Evolutionary conservation across 2,797 vertebrate genomes (phyloP), one percentile per base, ranked within the genome.

Genomic region (Muraenolepis orangiensis): DNA sequence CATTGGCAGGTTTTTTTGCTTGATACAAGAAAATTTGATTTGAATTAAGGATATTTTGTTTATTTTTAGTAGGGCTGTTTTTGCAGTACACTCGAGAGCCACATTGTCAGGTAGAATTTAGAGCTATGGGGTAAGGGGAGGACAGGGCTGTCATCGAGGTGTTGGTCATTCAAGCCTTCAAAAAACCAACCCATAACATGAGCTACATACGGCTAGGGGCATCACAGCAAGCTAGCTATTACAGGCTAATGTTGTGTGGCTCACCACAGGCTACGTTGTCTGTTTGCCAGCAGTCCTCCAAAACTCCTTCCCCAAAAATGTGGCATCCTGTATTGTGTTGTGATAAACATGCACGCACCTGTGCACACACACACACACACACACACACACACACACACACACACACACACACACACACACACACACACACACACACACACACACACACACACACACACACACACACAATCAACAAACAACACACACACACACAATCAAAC

Each of bases 371-470:
- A 23, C 20, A 64, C 20, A 64, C 20, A 64, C 20, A 64, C 20
- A 64, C 11, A 61, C 11, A 61, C 11, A 61, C 11, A 61, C 71
- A 78, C 85, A 83, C 75, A 75, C 79, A 80, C 40, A 46, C 26
- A 71, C 80, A n/a, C n/a, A n/a, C n/a, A n/a, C n/a, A n/a, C n/a
- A n/a, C n/a, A n/a, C n/a, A n/a, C n/a, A n/a, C n/a, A n/a, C n/a
- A n/a, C 7, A 7, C 32, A 64, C 3, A 23, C 20, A 23, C 20
- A 64, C 20, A 64, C 20, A 64, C 20, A 64, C 20, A 64, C 11
- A 61, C 11, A 61, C 11, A 61, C 11, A 61, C 71, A 78, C 85
- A 83, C 75, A 75, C 79, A 80, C 40, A 46, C 26, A 71, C 80
- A 70, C 14, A 36, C 32, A 16, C 20, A 32, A n/a, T n/a, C n/a